phyloP scores from a whole-genome alignment of 2,888 invertebrate genomes.

The Nomada fabriciana region DNA sequence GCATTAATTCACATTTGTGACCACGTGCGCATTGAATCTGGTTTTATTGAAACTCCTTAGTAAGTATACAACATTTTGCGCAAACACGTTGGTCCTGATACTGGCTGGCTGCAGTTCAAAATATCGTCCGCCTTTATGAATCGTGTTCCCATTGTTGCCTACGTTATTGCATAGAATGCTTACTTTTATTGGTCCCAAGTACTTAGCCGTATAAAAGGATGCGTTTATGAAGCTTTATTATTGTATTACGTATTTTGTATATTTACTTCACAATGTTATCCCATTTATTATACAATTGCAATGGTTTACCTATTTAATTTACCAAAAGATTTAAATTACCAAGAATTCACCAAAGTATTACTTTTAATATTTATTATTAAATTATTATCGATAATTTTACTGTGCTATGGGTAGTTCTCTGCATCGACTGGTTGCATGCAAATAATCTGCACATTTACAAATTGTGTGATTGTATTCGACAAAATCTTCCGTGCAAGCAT shows the following conservation, averaged over 20 bases:
- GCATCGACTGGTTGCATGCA: background rate
- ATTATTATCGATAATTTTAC: background rate
- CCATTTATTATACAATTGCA: no score
- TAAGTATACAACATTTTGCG: background rate
- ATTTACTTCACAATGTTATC: background rate
- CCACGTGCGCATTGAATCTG: background rate
- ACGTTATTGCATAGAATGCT: constrained; percentile 25
- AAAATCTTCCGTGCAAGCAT: background rate
- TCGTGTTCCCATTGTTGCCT: constrained; percentile 25
- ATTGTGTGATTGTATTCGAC: background rate
- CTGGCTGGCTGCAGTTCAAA: constrained; percentile 30
- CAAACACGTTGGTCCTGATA: constrained; percentile 5
- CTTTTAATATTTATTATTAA: background rate
- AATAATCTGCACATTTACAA: background rate
- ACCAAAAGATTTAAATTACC: no score
- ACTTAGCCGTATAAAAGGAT: background rate
- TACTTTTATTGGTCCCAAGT: constrained; percentile 11
- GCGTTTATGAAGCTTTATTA: constrained; percentile 5
- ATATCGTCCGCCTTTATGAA: constrained; percentile 24
- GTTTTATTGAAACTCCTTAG: background rate
- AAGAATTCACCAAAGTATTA: no score
- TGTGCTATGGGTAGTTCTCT: background rate
- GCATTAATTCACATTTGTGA: background rate
- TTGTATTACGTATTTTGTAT: background rate
- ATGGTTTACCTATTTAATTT: no score